Evolutionary conservation across 1,140 invertebrate genomes (phyloP), one percentile per base, ranked within the genome.

Genomic region (Panagrolaimus sp.): DNA sequence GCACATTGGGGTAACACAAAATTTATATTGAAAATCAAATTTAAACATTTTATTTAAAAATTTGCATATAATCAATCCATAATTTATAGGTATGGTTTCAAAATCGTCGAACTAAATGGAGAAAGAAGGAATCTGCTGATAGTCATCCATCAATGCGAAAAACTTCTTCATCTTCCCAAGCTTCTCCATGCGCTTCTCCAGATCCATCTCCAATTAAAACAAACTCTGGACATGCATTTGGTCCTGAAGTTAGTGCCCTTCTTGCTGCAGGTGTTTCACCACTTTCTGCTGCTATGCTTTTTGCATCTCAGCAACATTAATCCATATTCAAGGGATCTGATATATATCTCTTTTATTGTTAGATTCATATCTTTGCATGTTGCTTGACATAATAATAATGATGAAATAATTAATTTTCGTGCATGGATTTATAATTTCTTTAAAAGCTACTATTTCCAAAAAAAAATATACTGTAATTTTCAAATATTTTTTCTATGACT

Each of bases 41-140:
- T 31, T n/a, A n/a, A n/a, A n/a, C n/a, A n/a, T n/a, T n/a, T n/a
- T n/a, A n/a, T n/a, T 44, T 38, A 25, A 64, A 64, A 44, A 16
- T 9, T 16, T 31, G 16, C 9, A 44, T 16, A 8, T 11, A 20
- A 23, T 2, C 8, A 57, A 16, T 57, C 20, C 20, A 11, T 47
- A 25, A 45, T 16, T 79, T 80, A 46, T 67, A 98, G 95, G 96
- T 98, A 47, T 98, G 96, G 96, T 98, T 98, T 86, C 96, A 98
- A 87, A 98, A 98, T 85, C 88, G 96, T 84, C 87, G 96, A 82
- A 98, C 95, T 77, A 98, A 98, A 88, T 98, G 95, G 95, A 87
- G 96, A 79, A 98, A 98, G 88, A 94, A 94, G 84, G 93, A 98
- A 87, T 94, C 95, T 0, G 95, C 94, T 2, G 95, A 98, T 46